These are phyloP conservation scores for Hoplodrina ambigua DNA, from an alignment of 2,888 invertebrate genomes.

Conservation along the genomic window DNA sequence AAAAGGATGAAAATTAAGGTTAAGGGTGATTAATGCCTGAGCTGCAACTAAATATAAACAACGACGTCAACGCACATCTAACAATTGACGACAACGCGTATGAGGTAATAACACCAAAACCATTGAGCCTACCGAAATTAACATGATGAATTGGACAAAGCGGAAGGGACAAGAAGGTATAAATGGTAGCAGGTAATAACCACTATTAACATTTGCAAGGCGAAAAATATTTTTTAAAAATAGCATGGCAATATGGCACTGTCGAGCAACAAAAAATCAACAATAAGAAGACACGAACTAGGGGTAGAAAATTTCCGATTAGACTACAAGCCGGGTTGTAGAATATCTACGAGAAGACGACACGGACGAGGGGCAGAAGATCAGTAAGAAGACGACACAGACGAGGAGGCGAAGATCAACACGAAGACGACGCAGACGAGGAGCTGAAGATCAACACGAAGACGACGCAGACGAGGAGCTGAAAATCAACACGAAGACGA, in stretches of 20 bases:
- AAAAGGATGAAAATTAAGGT: not conserved
- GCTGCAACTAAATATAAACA: not conserved
- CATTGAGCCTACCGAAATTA: not conserved
- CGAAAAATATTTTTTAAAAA: conserved; percentile 30
- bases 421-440: conserved; percentile 35
- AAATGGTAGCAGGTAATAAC: conserved; percentile 36
- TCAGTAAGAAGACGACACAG: conserved; percentile 21
- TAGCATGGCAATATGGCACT: conserved; percentile 35
- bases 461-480: conserved; percentile 29
- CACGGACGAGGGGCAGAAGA: conserved; percentile 35
- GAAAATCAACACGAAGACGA: conserved; percentile 22
- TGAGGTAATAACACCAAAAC: conserved; percentile 2
- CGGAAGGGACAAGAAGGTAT: not conserved
- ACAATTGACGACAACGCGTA: not conserved
- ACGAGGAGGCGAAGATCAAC: conserved; percentile 29
- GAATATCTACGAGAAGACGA: conserved; percentile 21
- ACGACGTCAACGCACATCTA: not conserved
- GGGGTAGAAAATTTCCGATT: conserved; percentile 6
- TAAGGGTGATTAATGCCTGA: too few relatives aligned
- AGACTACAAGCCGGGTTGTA: conserved; percentile 34
- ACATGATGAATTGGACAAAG: not conserved
- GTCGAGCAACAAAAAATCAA: conserved; percentile 25
- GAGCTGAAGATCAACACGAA: conserved; percentile 1
- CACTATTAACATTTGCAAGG: conserved; percentile 22
- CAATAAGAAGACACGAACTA: conserved; percentile 37